A percentile compares a stretch with the other conserved stretches of the same genome.
Evolutionary conservation across 1,140 invertebrate genomes (phyloP).

Genomic region (Chironomus striatipennis): DNA sequence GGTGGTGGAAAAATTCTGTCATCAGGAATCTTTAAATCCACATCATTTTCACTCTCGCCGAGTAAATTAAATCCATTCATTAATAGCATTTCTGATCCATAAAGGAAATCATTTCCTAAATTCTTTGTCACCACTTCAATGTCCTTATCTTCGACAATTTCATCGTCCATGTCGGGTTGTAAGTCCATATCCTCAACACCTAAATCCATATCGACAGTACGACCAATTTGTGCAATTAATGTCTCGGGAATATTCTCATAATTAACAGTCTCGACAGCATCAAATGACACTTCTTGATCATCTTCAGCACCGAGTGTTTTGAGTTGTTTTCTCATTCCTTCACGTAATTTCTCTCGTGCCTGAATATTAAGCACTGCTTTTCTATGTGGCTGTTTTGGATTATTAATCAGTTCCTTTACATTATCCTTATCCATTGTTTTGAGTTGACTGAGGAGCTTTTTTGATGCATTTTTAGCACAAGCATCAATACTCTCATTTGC

Average conservation of each 20-base stretch:
- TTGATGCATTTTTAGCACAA: neutral
- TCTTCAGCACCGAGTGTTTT: constrained; percentile 6
- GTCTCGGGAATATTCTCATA: constrained; percentile 31
- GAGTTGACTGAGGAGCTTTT: constrained; percentile 26
- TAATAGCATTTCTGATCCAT: neutral
- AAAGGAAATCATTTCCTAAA: neutral
- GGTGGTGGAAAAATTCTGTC: neutral
- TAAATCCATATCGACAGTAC: neutral
- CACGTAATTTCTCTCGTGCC: constrained; percentile 32
- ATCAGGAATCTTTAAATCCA: neutral
- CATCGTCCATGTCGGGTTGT: neutral
- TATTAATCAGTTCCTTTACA: constrained; percentile 37
- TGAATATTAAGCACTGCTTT: constrained; percentile 31
- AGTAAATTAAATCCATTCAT: neutral
- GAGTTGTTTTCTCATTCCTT: constrained; percentile 33
- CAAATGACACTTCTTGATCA: neutral
- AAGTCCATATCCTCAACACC: constrained; percentile 13
- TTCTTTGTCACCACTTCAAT: neutral
- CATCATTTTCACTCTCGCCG: neutral
- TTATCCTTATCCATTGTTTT: constrained; percentile 34
- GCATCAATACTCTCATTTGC: neutral
- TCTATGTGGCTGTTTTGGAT: constrained; percentile 25
- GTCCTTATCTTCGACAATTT: neutral
- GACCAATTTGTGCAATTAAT: neutral
- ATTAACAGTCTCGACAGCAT: constrained; percentile 29